Evolutionary conservation across 2,113 vertebrate species (phyloP).

Genomic region (Paratilapia polleni): DNA sequence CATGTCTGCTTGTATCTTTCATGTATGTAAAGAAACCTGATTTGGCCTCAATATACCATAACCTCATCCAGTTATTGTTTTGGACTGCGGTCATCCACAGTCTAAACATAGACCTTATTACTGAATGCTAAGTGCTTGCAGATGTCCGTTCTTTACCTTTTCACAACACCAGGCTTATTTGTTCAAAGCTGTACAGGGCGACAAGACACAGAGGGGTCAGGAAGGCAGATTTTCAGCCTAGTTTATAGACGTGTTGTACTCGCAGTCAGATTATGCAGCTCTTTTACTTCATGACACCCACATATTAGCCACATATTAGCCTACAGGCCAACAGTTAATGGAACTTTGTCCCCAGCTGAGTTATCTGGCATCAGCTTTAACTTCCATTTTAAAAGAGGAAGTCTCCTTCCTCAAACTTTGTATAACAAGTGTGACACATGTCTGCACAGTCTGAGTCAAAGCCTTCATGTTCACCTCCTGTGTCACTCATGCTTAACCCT

Average conservation of each 20-base stretch:
- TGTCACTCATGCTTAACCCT: background rate
- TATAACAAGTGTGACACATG: constrained; percentile 16
- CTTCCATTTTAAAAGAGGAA: background rate
- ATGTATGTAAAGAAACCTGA: background rate
- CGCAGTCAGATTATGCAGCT: background rate
- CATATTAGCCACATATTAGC: background rate
- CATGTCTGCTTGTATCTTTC: background rate
- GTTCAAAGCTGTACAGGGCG: background rate
- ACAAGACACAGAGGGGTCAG: background rate
- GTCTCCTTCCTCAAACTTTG: background rate
- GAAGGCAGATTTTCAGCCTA: background rate
- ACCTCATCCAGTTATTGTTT: background rate
- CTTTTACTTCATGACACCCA: background rate
- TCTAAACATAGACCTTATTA: constrained; percentile 5
- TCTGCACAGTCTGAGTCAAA: background rate
- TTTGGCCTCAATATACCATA: background rate
- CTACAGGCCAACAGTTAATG: background rate
- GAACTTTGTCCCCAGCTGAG: background rate
- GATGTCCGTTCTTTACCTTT: constrained; percentile 24
- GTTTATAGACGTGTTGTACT: background rate
- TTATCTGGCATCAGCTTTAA: background rate
- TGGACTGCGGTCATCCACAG: background rate
- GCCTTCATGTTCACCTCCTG: background rate
- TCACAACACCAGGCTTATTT: background rate
- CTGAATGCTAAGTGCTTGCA: too few relatives aligned